phyloP scores from a whole-genome alignment of 2,113 vertebrate species.

The Piliocolobus tephrosceles region DNA sequence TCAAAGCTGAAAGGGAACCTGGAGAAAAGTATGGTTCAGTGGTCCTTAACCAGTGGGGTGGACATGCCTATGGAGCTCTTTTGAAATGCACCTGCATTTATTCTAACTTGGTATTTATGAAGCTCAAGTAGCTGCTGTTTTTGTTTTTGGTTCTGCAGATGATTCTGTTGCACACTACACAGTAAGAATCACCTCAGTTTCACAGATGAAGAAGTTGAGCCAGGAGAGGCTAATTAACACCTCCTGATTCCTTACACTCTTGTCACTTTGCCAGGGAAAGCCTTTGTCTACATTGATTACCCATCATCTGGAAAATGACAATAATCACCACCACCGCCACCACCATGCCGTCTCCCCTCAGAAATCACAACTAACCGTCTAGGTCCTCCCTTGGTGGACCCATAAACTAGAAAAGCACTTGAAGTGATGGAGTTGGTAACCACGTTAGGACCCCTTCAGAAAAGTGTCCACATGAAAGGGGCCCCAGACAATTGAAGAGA shows the following conservation, averaged over 20 bases:
- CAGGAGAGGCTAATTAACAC: not conserved
- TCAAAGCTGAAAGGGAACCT: not conserved
- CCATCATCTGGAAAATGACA: not conserved
- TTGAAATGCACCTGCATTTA: not conserved
- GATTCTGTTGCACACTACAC: not conserved
- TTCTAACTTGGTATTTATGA: not conserved
- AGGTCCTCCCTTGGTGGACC: not conserved
- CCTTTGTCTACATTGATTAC: not conserved
- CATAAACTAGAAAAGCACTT: not conserved
- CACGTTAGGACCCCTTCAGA: not conserved
- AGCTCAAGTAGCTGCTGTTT: not conserved
- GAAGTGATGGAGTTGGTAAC: not conserved
- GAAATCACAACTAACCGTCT: not conserved
- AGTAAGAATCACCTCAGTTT: not conserved
- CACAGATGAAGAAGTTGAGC: not conserved
- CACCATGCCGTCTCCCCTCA: not conserved
- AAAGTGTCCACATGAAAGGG: not conserved
- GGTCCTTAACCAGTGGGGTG: not conserved
- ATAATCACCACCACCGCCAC: not conserved
- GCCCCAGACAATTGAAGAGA: not conserved
- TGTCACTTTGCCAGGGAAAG: too few species aligned
- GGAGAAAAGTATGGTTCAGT: not conserved
- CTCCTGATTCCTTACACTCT: not conserved
- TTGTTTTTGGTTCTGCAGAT: not conserved
- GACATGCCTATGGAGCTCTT: not conserved